A percentile compares a stretch with the other conserved stretches of the same genome.
Conservation (phyloP, 92 coral and sea anemone genomes). For the Phymanthus crucifer region DNA sequence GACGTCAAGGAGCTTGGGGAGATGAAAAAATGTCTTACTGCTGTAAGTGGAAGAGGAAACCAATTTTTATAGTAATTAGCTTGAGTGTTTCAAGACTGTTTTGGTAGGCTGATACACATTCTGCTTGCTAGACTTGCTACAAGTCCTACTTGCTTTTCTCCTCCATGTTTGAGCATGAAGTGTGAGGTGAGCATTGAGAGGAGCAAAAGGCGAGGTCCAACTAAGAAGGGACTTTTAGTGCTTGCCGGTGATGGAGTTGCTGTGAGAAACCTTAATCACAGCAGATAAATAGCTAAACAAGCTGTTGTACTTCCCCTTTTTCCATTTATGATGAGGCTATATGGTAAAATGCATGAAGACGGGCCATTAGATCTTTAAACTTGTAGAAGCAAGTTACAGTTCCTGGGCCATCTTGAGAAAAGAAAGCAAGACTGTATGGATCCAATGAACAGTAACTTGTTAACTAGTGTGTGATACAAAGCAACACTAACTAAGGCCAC, state of each 20-base stretch:
- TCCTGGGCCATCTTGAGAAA: not conserved
- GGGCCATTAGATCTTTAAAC: not conserved
- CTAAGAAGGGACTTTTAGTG: no score
- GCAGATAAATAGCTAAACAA: no score
- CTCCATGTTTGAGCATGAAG: no score
- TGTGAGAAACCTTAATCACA: not conserved
- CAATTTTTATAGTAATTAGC: not conserved
- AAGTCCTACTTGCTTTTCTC: no score
- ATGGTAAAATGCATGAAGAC: no score
- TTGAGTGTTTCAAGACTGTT: not conserved
- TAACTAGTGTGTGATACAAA: no score
- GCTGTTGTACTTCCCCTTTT: not conserved
- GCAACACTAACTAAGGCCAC: no score
- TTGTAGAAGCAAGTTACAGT: slow-evolving; percentile 5
- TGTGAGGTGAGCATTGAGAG: no score
- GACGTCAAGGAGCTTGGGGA: slow-evolving; percentile 87
- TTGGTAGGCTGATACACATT: not conserved
- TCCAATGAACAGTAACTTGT: not conserved
- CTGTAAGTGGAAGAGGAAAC: slow-evolving; percentile 49
- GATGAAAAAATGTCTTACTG: slow-evolving; percentile 79
- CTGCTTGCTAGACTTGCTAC: not conserved
- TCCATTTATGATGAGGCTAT: not conserved
- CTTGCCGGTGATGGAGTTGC: no score
- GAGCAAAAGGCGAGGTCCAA: no score
- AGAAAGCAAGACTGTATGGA: not conserved